Percentiles rank a stretch among this genome's conserved stretches.
Evolutionary conservation across 2,888 invertebrate genomes (phyloP).

Genomic region (Calameuta filiformis): DNA sequence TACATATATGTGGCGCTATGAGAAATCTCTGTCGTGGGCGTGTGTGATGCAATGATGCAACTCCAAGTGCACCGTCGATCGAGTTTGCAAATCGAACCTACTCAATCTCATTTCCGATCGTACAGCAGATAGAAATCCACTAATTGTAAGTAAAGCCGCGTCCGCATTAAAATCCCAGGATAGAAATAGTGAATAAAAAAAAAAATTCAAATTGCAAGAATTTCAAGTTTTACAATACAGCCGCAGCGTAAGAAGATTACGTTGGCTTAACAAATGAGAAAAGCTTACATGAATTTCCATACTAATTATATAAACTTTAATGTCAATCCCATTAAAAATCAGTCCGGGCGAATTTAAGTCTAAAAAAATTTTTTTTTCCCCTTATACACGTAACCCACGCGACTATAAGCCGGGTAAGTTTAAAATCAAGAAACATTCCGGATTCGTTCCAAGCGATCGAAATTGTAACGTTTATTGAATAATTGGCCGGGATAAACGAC

Average conservation of each 20-base stretch:
- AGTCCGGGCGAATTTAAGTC: not conserved
- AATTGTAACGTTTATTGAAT: not conserved
- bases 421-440: not conserved
- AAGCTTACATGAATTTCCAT: not conserved
- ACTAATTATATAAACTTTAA: not conserved
- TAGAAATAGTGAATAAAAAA: not conserved
- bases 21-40: slow-evolving; percentile 53
- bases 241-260: not conserved
- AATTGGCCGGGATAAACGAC: not conserved
- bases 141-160: not conserved
- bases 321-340: not conserved
- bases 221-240: not conserved
- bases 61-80: slow-evolving; percentile 24
- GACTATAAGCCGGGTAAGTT: not conserved
- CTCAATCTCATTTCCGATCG: slow-evolving; percentile 24
- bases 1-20: slow-evolving; percentile 42
- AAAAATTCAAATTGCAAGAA: not conserved
- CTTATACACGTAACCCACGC: not conserved
- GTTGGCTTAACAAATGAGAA: not conserved
- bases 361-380: not conserved
- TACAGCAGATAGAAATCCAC: not conserved
- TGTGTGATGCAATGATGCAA: slow-evolving; percentile 40
- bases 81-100: slow-evolving; percentile 43
- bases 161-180: not conserved
- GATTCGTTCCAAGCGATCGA: not conserved